Conservation (phyloP, 2,113 vertebrate species). For the Orycteropus afer region DNA sequence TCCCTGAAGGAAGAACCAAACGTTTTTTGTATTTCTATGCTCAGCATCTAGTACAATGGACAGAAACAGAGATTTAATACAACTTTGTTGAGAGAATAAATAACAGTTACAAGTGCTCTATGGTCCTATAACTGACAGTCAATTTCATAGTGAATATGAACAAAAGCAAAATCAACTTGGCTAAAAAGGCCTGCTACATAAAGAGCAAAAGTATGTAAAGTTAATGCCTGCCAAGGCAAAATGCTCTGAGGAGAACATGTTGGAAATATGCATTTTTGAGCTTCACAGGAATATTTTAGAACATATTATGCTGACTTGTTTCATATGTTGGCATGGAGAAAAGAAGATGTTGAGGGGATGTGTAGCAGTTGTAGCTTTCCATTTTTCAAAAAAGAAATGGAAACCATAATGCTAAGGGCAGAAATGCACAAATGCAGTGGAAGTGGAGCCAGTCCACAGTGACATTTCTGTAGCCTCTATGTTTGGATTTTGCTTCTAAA, state of each 20-base stretch:
- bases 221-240: background rate
- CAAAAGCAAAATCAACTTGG: background rate
- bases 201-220: background rate
- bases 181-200: background rate
- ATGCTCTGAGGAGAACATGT: background rate
- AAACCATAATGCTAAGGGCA: background rate
- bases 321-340: slow-evolving; percentile 36
- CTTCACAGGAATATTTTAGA: slow-evolving; percentile 56
- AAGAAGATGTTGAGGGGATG: slow-evolving; percentile 1
- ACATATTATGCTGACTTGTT: background rate
- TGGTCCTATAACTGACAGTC: background rate
- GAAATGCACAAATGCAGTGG: background rate
- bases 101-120: background rate
- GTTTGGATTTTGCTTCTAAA: background rate
- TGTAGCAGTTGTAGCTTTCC: slow-evolving; percentile 42
- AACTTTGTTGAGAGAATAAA: background rate
- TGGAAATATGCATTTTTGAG: slow-evolving; percentile 42
- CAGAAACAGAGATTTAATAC: background rate
- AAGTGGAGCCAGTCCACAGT: background rate
- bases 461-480: background rate
- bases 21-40: background rate
- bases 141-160: background rate
- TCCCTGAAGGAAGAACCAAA: background rate
- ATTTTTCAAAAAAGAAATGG: slow-evolving; percentile 30
- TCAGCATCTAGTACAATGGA: background rate